phyloP scores from a whole-genome alignment of 2,797 vertebrate genomes.

The Myiothlypis chrysogaster region DNA sequence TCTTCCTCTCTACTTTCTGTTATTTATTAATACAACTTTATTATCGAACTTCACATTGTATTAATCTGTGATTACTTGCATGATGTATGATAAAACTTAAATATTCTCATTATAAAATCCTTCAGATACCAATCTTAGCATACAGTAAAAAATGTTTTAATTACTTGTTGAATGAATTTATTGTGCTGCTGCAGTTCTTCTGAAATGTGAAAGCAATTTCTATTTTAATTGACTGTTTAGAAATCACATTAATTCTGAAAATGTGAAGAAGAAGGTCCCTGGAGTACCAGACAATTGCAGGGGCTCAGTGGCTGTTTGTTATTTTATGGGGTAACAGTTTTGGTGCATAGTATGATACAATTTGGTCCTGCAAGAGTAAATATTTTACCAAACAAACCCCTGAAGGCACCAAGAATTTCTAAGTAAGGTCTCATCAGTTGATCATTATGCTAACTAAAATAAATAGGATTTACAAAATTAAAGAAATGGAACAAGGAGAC shows the following conservation, averaged over 20 bases:
- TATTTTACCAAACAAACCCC: background rate
- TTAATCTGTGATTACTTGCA: background rate
- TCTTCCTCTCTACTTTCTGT: background rate
- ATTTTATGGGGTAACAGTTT: background rate
- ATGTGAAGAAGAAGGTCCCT: background rate
- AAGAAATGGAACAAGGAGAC: background rate
- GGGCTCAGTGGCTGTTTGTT: background rate
- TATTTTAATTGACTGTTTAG: background rate
- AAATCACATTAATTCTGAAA: background rate
- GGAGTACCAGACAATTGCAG: background rate
- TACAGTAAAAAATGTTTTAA: background rate
- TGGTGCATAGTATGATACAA: fast-evolving
- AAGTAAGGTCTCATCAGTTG: background rate
- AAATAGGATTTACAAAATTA: background rate
- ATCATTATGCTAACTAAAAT: background rate
- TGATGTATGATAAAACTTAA: background rate
- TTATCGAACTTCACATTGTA: background rate
- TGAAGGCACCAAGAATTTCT: background rate
- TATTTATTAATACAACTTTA: background rate
- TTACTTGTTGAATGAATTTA: background rate
- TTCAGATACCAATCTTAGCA: background rate
- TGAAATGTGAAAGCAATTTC: background rate
- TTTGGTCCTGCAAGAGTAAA: background rate
- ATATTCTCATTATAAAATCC: background rate
- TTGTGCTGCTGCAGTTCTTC: background rate